Percentiles rank a stretch among this genome's conserved stretches.
Conservation (phyloP, 2,888 invertebrate genomes). For the Acleris cristana region DNA sequence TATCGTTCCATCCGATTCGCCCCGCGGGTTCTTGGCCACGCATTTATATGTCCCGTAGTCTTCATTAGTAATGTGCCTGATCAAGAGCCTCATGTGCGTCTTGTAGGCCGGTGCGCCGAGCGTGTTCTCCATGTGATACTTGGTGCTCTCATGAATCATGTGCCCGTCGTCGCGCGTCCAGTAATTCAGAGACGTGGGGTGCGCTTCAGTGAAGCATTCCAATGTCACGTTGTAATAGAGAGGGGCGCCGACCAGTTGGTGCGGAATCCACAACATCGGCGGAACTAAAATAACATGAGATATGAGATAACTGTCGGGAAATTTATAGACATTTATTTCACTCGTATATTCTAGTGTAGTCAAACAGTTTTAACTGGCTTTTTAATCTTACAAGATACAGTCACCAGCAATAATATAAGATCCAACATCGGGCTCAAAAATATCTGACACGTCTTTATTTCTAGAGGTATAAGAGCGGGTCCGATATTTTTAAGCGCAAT, state of each 20-base stretch:
- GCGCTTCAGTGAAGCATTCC: conserved; percentile 95
- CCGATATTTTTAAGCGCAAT: no score
- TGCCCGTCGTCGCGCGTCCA: conserved; percentile 94
- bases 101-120: conserved; percentile 90
- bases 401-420: no score
- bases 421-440: no score
- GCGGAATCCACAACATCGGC: conserved; percentile 96
- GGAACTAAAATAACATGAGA: conserved; percentile 86
- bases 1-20: conserved; percentile 95
- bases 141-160: conserved; percentile 93
- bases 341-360: not conserved
- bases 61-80: conserved; percentile 88
- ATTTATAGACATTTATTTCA: no score
- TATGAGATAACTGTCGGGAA: no score
- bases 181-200: conserved; percentile 95
- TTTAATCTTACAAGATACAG: no score
- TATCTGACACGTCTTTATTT: no score
- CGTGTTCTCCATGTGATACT: conserved; percentile 91
- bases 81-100: conserved; percentile 93
- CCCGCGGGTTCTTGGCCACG: conserved; percentile 94
- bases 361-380: no score
- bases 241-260: conserved; percentile 94
- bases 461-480: no score
- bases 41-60: conserved; percentile 96
- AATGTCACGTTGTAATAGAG: conserved; percentile 92